A percentile compares a stretch with the other conserved stretches of the same genome.
Conservation (phyloP, 2,797 vertebrate species). For the Pseudochaenichthys georgianus region DNA sequence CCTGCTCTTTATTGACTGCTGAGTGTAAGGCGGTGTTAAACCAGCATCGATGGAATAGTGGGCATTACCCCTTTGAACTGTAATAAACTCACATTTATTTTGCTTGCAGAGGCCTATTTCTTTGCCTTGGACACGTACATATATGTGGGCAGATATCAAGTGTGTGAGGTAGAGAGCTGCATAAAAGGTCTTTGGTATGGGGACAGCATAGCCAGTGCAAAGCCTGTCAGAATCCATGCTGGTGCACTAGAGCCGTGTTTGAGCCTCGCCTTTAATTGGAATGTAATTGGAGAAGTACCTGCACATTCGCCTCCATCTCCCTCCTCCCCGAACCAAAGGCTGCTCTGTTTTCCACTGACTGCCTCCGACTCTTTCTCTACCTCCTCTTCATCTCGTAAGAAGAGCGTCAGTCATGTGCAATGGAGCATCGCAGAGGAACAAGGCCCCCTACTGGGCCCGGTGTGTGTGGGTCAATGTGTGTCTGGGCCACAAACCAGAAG, state of each 20-base stretch:
- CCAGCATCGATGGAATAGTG: conserved; percentile 79
- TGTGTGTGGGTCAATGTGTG: conserved; percentile 80
- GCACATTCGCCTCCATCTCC: conserved; percentile 65
- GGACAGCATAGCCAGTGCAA: conserved; percentile 25
- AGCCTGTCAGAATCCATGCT: conserved; percentile 63
- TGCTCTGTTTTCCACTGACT: conserved; percentile 60
- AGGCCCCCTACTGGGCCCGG: conserved; percentile 77
- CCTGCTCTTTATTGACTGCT: conserved; percentile 80
- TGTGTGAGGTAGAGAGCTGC: conserved; percentile 26
- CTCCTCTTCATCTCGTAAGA: conserved; percentile 63
- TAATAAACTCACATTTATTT: conserved; percentile 81
- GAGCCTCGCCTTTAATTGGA: conserved; percentile 79
- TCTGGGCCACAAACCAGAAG: conserved; percentile 65
- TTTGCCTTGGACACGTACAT: conserved; percentile 6
- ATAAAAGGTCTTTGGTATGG: conserved; percentile 51
- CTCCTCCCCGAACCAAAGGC: conserved; percentile 50
- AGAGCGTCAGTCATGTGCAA: conserved; percentile 84
- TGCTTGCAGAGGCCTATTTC: conserved; percentile 31
- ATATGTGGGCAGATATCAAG: conserved; percentile 35
- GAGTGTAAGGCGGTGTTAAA: conserved; percentile 80
- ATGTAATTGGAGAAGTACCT: conserved; percentile 83
- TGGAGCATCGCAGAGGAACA: conserved; percentile 80
- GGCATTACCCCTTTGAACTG: conserved; percentile 83
- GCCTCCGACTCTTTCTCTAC: conserved; percentile 4
- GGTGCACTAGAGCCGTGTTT: conserved; percentile 50